Base-by-base conservation (phyloP, 1,140 invertebrate species). In the Drosophila yakuba region DNA sequence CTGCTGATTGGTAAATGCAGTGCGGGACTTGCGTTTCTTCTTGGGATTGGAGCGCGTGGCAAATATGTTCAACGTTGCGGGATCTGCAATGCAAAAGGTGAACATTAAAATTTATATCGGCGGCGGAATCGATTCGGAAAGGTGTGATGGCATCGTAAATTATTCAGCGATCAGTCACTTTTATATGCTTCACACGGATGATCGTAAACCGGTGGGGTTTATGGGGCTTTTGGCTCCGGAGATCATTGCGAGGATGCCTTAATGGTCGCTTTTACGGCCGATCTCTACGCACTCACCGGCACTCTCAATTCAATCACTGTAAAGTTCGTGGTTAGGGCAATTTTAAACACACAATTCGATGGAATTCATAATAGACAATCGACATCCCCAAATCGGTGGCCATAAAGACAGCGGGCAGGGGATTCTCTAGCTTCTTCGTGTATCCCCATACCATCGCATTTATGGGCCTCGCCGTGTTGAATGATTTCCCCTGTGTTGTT, bases 1-100 rank as follows among this genome's bases (percentile, higher is more conserved):
- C 94, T 99, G 98, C 93, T 99, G 97, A 93, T 99, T 99, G 54
- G 98, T 99, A 94, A 99, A 99, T 1, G 98, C 98, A 2, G 98
- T 99, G 80, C 98, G 94, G n/a, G 98, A 98, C 95, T 99, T 99
- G 92, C 98, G 94, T 90, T 99, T 98, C 95, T 99, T 99, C 93
- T 99, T 99, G 74, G 98, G 96, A 86, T 98, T 97, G 61, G 98
- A 97, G 51, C 97, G 94, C 81, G 96, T 96, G 93, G 98, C 97
- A 95, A 99, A 99, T 73, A 97, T 94, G 92, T 96, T 96, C 64
- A 97, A 93, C 85, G 97, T 96, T 41, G 86, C 78, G 66, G 90
- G 90, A 90, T 92, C 92, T 92, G 74, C 15, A 86, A 81, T 28
- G 32, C 35, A 60, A 36, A 50, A 60, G 10, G 45, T 66, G 14